Evolutionary conservation across 2,797 vertebrate genomes (phyloP).

Genomic region (Chiroxiphia lanceolata): DNA sequence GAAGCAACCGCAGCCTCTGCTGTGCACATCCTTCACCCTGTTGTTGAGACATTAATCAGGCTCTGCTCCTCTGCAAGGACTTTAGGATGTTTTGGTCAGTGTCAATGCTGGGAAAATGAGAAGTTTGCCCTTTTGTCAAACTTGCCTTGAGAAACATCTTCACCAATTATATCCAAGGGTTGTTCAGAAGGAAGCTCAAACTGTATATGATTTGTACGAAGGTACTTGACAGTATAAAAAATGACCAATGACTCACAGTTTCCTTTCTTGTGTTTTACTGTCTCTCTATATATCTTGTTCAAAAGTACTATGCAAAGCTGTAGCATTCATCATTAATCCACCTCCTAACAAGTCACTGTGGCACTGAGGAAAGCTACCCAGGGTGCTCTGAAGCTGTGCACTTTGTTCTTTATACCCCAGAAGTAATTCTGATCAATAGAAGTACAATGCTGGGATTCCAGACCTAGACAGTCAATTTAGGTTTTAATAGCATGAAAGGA

Average conservation of each 20-base stretch:
- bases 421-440: background rate
- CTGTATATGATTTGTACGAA: slow-evolving; percentile 29
- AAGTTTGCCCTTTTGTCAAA: slow-evolving; percentile 71
- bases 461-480: background rate
- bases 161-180: slow-evolving; percentile 27
- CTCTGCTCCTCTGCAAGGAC: slow-evolving; percentile 47
- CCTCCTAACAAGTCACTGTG: background rate
- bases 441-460: background rate
- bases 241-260: slow-evolving; percentile 4
- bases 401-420: background rate
- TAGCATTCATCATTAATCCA: background rate
- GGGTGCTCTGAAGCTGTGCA: background rate
- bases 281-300: background rate
- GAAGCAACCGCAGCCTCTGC: background rate
- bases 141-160: slow-evolving; percentile 48
- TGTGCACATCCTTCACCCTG: slow-evolving; percentile 20
- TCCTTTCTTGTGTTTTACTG: background rate
- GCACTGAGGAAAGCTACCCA: background rate
- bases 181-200: background rate
- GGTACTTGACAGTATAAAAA: slow-evolving; percentile 32
- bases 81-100: slow-evolving; percentile 47
- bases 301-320: background rate
- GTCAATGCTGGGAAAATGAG: slow-evolving; percentile 63
- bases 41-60: slow-evolving; percentile 57
- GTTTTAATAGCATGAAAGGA: background rate